These are phyloP conservation scores for Electrophaes corylata DNA, from an alignment of 2,888 invertebrate genomes.

Conservation along the genomic window DNA sequence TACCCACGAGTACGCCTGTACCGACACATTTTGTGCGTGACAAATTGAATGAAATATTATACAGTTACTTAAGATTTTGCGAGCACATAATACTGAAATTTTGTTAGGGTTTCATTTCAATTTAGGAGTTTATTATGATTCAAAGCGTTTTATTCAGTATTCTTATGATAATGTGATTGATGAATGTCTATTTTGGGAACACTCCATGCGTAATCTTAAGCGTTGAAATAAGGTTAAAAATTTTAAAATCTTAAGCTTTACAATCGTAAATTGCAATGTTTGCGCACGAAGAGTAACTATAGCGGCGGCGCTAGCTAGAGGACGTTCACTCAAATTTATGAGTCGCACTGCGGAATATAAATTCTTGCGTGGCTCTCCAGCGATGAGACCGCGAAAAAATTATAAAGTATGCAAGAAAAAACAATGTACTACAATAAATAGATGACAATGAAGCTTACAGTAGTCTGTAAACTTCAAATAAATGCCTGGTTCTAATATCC, in stretches of 20 bases:
- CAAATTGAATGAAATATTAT: conserved; percentile 51
- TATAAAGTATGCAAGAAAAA: conserved; percentile 55
- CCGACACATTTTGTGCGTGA: conserved; percentile 39
- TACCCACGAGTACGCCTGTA: conserved; percentile 27
- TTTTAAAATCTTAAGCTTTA: conserved; percentile 71
- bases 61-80: conserved; percentile 43
- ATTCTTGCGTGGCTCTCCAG: conserved; percentile 68
- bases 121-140: conserved; percentile 38
- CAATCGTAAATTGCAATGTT: conserved; percentile 69
- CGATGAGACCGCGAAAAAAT: conserved; percentile 66
- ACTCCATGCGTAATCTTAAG: too few species aligned
- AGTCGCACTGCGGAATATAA: conserved; percentile 82
- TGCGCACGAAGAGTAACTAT: conserved; percentile 70
- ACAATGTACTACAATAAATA: conserved; percentile 30
- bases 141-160: conserved; percentile 31
- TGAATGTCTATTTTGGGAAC: conserved; percentile 40
- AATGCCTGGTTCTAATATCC: too few species aligned
- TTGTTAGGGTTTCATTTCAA: conserved; percentile 35
- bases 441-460: conserved; percentile 12
- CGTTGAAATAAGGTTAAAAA: too few species aligned
- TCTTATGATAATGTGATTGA: too few species aligned
- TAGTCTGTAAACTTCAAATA: too few species aligned
- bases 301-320: conserved; percentile 63
- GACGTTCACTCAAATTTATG: conserved; percentile 80
- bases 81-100: conserved; percentile 39